Conservation (phyloP, 2,113 vertebrate species). For the Xyrauchen texanus region DNA sequence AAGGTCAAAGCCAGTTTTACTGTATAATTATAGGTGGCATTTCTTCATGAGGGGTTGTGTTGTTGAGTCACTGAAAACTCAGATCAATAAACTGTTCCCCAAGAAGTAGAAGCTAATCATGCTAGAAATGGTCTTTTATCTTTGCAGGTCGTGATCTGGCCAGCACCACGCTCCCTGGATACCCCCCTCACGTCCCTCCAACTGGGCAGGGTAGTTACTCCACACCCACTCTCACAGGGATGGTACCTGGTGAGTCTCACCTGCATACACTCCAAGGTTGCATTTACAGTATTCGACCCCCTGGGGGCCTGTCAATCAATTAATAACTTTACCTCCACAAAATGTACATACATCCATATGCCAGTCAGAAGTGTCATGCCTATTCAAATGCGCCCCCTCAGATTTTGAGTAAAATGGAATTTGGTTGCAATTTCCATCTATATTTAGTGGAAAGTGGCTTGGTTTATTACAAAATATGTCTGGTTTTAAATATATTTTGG, state of each 20-base stretch:
- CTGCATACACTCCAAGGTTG: neutral
- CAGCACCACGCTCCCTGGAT: slow-evolving; percentile 96
- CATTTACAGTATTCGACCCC: neutral
- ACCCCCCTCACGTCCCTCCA: slow-evolving; percentile 96
- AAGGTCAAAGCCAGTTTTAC: slow-evolving; percentile 6
- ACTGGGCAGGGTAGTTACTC: slow-evolving; percentile 98
- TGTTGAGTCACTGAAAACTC: slow-evolving; percentile 7
- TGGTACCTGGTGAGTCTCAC: slow-evolving; percentile 93
- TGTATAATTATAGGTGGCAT: neutral
- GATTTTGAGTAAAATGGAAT: too few relatives aligned
- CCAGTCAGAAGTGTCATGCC: neutral
- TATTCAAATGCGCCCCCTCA: too few relatives aligned
- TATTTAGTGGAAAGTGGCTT: too few relatives aligned
- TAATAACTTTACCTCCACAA: neutral
- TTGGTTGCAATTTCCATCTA: too few relatives aligned
- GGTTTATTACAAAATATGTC: too few relatives aligned
- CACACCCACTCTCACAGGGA: slow-evolving; percentile 91
- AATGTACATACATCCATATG: neutral
- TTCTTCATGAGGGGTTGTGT: neutral
- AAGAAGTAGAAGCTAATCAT: slow-evolving; percentile 13
- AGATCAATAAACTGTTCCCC: slow-evolving; percentile 7
- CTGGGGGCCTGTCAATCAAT: neutral
- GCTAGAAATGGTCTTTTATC: slow-evolving; percentile 66
- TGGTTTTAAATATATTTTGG: too few relatives aligned
- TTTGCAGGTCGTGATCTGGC: slow-evolving; percentile 93